Evolutionary conservation across 1,140 invertebrate genomes (phyloP), one percentile per base, ranked within the genome.

Genomic region (Cotesia typhae): DNA sequence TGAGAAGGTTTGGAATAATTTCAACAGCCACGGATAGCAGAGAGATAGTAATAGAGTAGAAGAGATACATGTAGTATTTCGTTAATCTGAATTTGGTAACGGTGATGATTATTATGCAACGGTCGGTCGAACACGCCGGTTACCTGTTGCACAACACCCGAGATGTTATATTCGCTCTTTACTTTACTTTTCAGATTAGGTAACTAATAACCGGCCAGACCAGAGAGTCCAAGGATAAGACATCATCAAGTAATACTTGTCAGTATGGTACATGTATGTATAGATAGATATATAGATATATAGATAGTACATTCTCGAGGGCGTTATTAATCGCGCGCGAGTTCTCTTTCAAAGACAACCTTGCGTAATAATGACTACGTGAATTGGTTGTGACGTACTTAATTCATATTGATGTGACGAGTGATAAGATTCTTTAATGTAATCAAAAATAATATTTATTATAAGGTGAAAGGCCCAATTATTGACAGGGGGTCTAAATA

Each of bases 171-270:
- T 83, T 84, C 81, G 79, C 81, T 84, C 80, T 78, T 84, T 81
- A 80, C 83, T 84, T 84, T 81, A 80, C 83, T 84, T 82, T 82
- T 79, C 79, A 84, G 83, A 81, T 85, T 85, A 80, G 81, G 80
- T 85, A 86, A 85, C 85, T 86, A 86, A 86, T 85, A 83, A 84
- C 78, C 37, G 65, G 55, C 80, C 82, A 20, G n/a, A 57, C 7
- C n/a, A 57, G 83, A 84, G 82, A 85, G 84, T 85, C 85, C 85
- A 86, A 86, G 84, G 83, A 86, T 85, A 80, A 75, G 78, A 73
- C 57, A 36, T 51, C 57, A 72, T 47, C 41, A 47, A 47, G 41
- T 47, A 7, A 47, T 47, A 47, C 41, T 47, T 47, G 41, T 47
- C 41, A 47, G 41, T 47, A 47, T 10, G 10, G 55, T 69, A 38